A percentile compares a stretch with the other conserved stretches of the same genome.
Evolutionary conservation across 2,113 vertebrate genomes (phyloP).

Genomic region (Vulpes lagopus): DNA sequence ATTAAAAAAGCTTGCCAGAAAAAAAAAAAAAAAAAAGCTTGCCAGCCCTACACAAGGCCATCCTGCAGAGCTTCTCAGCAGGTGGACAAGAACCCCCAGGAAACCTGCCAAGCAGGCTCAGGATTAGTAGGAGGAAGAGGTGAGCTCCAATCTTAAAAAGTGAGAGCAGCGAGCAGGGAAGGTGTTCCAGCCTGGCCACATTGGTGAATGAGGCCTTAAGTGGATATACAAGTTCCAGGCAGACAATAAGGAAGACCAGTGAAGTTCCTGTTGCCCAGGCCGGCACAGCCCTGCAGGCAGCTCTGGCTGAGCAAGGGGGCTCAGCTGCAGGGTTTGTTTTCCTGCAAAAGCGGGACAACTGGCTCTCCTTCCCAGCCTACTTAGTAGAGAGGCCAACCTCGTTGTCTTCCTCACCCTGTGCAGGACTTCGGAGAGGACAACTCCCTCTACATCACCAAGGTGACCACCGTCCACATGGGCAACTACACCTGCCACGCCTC

Average conservation of each 20-base stretch:
- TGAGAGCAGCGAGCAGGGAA: background rate
- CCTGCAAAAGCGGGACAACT: background rate
- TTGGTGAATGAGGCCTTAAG: background rate
- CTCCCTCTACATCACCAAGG: constrained; percentile 98
- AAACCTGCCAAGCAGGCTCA: background rate
- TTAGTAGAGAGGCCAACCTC: constrained; percentile 58
- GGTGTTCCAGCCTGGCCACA: rapidly evolving
- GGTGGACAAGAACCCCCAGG: no score
- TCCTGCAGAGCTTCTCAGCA: background rate
- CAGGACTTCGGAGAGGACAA: constrained; percentile 98
- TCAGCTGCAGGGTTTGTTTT: background rate
- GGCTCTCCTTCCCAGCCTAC: background rate
- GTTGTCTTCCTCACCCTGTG: constrained; percentile 74
- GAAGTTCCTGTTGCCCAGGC: background rate
- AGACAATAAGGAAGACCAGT: rapidly evolving
- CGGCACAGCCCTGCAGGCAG: background rate
- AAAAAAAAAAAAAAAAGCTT: background rate
- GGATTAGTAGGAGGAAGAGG: background rate
- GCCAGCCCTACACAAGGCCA: rapidly evolving
- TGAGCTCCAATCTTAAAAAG: background rate
- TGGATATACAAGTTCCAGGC: rapidly evolving
- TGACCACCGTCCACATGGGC: constrained; percentile 98
- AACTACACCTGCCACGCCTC: constrained; percentile 98
- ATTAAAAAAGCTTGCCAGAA: background rate
- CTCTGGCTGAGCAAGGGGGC: background rate